Evolutionary conservation across 1,140 invertebrate species (phyloP).

Genomic region (Sycobia sp.): DNA sequence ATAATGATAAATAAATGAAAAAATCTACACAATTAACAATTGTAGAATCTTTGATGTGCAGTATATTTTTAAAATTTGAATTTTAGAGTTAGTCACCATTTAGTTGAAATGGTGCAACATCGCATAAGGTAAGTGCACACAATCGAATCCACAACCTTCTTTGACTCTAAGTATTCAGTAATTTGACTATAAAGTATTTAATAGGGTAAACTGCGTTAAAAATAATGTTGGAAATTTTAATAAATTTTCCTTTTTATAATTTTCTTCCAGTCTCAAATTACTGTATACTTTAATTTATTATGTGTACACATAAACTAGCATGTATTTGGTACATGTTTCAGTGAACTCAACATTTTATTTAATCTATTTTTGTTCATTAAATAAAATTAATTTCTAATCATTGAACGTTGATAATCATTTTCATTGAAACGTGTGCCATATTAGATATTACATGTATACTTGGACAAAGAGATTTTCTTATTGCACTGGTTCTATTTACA

Average conservation of each 20-base stretch:
- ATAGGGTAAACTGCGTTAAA: not conserved
- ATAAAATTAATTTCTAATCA: not conserved
- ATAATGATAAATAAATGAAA: no score
- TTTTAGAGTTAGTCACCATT: constrained; percentile 41
- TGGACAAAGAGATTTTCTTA: constrained; percentile 49
- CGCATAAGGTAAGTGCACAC: constrained; percentile 54
- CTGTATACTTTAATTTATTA: constrained; percentile 46
- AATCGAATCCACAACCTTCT: constrained; percentile 58
- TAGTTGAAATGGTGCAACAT: constrained; percentile 23
- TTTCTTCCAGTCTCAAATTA: constrained; percentile 46
- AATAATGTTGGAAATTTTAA: not conserved
- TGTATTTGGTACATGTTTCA: constrained; percentile 44
- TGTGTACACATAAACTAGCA: constrained; percentile 46
- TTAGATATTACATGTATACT: constrained; percentile 48
- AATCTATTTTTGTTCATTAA: no score
- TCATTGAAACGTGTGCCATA: constrained; percentile 45
- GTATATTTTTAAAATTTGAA: not conserved
- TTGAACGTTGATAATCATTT: not conserved
- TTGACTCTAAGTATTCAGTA: constrained; percentile 55
- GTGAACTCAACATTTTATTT: constrained; percentile 25
- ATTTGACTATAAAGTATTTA: constrained; percentile 43
- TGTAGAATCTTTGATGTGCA: no score
- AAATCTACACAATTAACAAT: no score
- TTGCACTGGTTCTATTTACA: not conserved
- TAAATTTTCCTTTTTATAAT: not conserved